Base-by-base conservation (phyloP, 2,113 vertebrate species). In the Anser brachyrhynchus region DNA sequence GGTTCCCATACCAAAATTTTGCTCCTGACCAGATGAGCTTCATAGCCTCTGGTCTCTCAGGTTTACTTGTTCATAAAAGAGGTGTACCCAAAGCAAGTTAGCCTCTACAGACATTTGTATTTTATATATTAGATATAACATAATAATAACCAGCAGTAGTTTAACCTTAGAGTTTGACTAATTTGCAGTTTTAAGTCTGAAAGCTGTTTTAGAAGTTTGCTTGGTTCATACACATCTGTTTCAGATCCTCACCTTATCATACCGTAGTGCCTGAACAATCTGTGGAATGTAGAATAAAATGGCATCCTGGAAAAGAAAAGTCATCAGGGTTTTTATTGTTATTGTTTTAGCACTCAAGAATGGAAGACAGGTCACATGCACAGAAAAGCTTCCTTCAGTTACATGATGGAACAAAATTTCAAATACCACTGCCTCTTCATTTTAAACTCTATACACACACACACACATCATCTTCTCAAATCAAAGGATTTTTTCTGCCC, bases 251-350 rank as follows among this genome's bases (percentile, higher is more conserved):
- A 99, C 99, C 99, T 99, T 99, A 95, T 99, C 99, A 18, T 99
- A 99, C 10, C 99, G 98, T 93, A 99, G 99, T 8, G 99, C 99
- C 95, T 99, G 99, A 67, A 99, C 99, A 39, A 99, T 99, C 95
- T 99, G 99, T 73, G 99, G 99, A 96, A 99, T 99, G 98, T 99
- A 99, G 98, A 99, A 99, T 91, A 99, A 98, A 97, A 99, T 99
- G 62, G 99, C 99, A 72, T 99, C 99, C 99, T 99, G 96, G 46
- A 91, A 96, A 57, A 74, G 37, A 72, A 82, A 52, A 79, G 44
- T 69, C 16, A 37, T 62, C 58, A 87, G 70, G 19, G 19, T 8
- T 28, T 75, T 87, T 79, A 55, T 14, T 65, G n/a, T 18, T 37
- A 31, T 4, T 54, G 15, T 21, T 87, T 69, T 16, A 79, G 49